These are phyloP conservation scores for Dendropsophus ebraccatus DNA, from an alignment of 2,113 vertebrate genomes.

Conservation along the genomic window DNA sequence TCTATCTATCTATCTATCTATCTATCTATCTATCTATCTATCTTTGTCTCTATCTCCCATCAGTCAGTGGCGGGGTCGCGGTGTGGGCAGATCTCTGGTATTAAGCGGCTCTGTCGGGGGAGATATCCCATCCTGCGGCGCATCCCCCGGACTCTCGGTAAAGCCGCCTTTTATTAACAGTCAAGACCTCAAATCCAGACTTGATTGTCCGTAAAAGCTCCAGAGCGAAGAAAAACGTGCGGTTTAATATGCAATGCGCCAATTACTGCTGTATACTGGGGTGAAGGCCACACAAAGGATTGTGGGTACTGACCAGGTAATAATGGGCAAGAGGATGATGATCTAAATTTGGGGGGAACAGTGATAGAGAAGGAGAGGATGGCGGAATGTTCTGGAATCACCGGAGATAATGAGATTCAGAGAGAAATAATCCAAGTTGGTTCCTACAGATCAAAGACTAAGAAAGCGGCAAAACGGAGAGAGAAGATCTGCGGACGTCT, in stretches of 20 bases:
- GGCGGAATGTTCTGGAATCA: background rate
- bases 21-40: background rate
- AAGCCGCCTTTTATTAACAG: constrained; percentile 52
- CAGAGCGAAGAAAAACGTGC: background rate
- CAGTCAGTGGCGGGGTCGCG: background rate
- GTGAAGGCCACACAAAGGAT: background rate
- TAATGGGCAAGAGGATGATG: background rate
- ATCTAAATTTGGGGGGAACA: background rate
- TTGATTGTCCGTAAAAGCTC: constrained; percentile 49
- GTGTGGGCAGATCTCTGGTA: background rate
- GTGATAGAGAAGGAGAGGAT: background rate
- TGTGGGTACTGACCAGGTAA: background rate
- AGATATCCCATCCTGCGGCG: background rate
- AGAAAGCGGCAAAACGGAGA: constrained; percentile 17
- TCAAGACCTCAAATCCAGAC: constrained; percentile 51
- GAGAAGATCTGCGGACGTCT: no score
- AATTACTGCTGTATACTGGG: background rate
- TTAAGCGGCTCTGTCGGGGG: background rate
- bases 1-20: background rate
- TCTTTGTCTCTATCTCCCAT: background rate
- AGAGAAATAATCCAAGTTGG: background rate
- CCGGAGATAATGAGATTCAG: constrained; percentile 13
- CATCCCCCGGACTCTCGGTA: background rate
- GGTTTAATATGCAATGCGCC: constrained; percentile 6
- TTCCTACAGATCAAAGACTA: constrained; percentile 1